These are phyloP conservation scores for Drosophila helvetica DNA, from an alignment of 2,888 invertebrate genomes.

Conservation along the genomic window DNA sequence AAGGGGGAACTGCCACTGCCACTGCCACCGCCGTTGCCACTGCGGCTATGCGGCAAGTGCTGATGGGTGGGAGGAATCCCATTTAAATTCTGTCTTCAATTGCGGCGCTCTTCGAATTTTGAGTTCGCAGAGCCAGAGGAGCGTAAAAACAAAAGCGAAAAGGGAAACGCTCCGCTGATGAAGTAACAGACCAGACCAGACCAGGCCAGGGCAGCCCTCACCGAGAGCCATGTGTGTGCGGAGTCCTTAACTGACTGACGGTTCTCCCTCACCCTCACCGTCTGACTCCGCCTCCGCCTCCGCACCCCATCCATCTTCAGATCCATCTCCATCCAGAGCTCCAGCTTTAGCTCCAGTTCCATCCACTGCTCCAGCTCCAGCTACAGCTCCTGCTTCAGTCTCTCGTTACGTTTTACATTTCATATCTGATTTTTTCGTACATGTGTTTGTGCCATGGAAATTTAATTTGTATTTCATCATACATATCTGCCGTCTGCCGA, in stretches of 20 bases:
- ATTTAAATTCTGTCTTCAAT: constrained; percentile 67
- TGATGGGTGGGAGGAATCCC: constrained; percentile 38
- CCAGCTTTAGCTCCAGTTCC: constrained; percentile 1
- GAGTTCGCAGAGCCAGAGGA: constrained; percentile 3
- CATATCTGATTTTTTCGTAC: constrained; percentile 69
- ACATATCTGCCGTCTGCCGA: constrained; percentile 47
- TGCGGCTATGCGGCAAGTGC: constrained; percentile 6
- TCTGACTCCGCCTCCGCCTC: neutral
- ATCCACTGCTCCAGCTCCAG: neutral
- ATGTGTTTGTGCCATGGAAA: constrained; percentile 61
- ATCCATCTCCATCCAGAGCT: neutral
- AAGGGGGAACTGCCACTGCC: too few species aligned
- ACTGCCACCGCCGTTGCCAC: too few species aligned
- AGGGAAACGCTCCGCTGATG: constrained; percentile 30
- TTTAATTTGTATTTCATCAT: constrained; percentile 78
- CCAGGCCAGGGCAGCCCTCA: neutral
- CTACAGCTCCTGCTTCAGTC: constrained; percentile 6
- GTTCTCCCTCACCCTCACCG: neutral
- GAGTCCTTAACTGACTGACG: constrained; percentile 18
- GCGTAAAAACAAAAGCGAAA: neutral
- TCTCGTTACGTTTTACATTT: constrained; percentile 67
- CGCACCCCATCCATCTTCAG: neutral
- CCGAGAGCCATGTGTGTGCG: constrained; percentile 3
- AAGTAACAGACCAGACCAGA: constrained; percentile 18
- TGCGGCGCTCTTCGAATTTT: constrained; percentile 51